Percentiles rank a stretch among this genome's conserved stretches.
Conservation (phyloP, 2,797 vertebrate species). For the Sylvilagus floridanus region DNA sequence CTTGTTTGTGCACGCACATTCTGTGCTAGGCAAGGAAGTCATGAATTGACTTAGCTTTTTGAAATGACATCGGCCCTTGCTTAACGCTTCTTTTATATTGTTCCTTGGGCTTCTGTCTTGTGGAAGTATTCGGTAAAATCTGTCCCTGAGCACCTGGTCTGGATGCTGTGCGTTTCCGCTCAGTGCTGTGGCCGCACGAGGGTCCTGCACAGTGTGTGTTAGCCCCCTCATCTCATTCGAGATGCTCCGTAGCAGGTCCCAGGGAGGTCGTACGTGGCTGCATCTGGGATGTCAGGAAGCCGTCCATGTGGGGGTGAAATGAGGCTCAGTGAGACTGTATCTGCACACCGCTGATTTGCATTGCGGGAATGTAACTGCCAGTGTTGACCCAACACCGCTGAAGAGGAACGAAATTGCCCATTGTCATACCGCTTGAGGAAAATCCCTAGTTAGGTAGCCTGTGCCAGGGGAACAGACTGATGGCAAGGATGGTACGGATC, state of each 20-base stretch:
- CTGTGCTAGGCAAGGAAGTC: not conserved
- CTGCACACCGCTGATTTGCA: not conserved
- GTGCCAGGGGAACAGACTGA: not conserved
- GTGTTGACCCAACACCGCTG: slow-evolving; percentile 1
- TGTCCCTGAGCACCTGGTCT: not conserved
- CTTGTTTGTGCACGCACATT: slow-evolving; percentile 10
- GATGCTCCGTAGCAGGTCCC: not conserved
- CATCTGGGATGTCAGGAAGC: not conserved
- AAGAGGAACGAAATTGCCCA: slow-evolving; percentile 43
- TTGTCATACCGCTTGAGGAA: not conserved
- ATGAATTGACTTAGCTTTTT: not conserved
- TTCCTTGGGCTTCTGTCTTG: not conserved
- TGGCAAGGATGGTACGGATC: not conserved
- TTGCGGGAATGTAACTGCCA: not conserved
- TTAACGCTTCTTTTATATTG: slow-evolving; percentile 2
- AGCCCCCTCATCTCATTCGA: not conserved
- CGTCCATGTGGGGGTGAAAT: slow-evolving; percentile 2
- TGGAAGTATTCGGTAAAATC: not conserved
- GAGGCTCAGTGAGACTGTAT: not conserved
- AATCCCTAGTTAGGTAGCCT: not conserved
- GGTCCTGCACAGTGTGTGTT: not conserved
- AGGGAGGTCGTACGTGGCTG: not conserved
- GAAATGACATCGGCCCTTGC: slow-evolving; percentile 9
- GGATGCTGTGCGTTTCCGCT: not conserved
- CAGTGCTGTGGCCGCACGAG: not conserved